Evolutionary conservation across 1,140 invertebrate genomes (phyloP).

Genomic region (Schlechtendalia chinensis): DNA sequence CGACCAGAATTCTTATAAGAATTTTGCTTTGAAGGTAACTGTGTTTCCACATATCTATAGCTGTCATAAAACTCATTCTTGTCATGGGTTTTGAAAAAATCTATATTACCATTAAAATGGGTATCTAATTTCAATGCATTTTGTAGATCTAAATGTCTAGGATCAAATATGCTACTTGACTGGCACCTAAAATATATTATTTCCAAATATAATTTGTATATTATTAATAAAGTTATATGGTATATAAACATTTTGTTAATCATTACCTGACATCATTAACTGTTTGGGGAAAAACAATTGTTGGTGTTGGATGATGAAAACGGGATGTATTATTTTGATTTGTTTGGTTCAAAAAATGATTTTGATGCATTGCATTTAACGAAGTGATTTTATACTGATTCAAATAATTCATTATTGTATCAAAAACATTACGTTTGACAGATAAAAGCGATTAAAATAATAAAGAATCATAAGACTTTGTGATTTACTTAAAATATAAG

Average conservation of each 20-base stretch:
- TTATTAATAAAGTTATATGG: too few relatives aligned
- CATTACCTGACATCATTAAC: slow-evolving; percentile 37
- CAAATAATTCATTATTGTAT: neutral
- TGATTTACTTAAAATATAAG: too few relatives aligned
- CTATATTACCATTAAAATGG: slow-evolving; percentile 18
- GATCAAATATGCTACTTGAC: slow-evolving; percentile 36
- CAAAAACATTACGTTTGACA: neutral
- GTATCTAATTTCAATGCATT: slow-evolving; percentile 21
- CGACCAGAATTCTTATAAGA: slow-evolving; percentile 29
- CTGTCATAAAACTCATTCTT: slow-evolving; percentile 35
- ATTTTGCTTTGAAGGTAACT: slow-evolving; percentile 24
- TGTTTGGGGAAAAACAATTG: slow-evolving; percentile 20
- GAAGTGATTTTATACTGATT: slow-evolving; percentile 19
- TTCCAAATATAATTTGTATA: neutral
- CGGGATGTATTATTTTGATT: neutral
- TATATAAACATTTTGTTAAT: too few relatives aligned
- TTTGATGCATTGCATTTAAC: slow-evolving; percentile 12
- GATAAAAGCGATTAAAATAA: neutral
- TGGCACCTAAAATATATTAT: slow-evolving; percentile 25
- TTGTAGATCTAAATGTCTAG: slow-evolving; percentile 35
- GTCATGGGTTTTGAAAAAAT: slow-evolving; percentile 24
- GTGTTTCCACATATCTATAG: slow-evolving; percentile 12
- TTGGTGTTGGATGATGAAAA: slow-evolving; percentile 14
- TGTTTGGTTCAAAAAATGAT: slow-evolving; percentile 14
- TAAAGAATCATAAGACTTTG: too few relatives aligned